These are phyloP conservation scores for Callopanchax toddi DNA, from an alignment of 2,113 vertebrate species.

Conservation along the genomic window DNA sequence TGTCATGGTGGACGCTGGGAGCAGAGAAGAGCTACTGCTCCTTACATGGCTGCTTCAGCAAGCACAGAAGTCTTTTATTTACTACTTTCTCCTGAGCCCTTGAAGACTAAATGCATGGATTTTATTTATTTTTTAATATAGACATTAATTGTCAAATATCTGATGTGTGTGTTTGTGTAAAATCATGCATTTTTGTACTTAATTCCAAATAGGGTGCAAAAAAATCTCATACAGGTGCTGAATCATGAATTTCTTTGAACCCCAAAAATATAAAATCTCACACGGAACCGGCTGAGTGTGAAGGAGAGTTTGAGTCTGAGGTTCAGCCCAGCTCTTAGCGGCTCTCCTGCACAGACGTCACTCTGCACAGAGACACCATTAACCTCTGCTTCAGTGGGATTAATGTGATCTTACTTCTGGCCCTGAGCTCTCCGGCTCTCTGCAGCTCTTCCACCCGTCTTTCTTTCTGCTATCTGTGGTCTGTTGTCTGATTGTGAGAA, in stretches of 20 bases:
- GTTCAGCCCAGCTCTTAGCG: background rate
- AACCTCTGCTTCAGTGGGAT: slow-evolving; percentile 56
- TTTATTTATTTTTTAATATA: too few species aligned
- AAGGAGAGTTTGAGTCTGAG: background rate
- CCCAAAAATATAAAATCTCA: background rate
- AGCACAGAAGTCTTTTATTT: too few species aligned
- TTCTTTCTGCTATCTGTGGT: slow-evolving; percentile 1
- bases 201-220: background rate
- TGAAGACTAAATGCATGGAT: too few species aligned
- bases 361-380: slow-evolving; percentile 39
- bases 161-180: background rate
- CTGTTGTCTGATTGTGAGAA: slow-evolving; percentile 22
- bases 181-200: background rate
- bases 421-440: slow-evolving; percentile 11
- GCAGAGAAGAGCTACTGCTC: too few species aligned
- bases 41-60: too few species aligned
- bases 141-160: background rate
- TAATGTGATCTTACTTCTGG: slow-evolving; percentile 34
- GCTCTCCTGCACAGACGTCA: slow-evolving; percentile 9
- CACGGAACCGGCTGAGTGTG: background rate
- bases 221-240: background rate
- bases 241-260: background rate
- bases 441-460: background rate
- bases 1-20: too few species aligned
- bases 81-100: too few species aligned